These are phyloP conservation scores for Echinops telfairi DNA, from an alignment of 2,113 vertebrate species.

Conservation along the genomic window DNA sequence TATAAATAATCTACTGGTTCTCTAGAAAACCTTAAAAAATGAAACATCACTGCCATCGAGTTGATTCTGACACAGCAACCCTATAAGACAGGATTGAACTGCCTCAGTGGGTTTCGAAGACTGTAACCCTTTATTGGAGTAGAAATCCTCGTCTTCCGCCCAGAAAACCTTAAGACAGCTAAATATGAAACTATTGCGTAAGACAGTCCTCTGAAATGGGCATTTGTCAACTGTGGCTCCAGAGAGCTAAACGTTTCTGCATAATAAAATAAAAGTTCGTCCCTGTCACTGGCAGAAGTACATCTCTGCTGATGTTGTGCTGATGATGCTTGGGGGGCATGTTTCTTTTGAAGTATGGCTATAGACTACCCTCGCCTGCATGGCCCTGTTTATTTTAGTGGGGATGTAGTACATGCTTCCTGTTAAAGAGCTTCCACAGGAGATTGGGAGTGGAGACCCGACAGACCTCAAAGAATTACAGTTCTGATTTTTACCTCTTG, in stretches of 20 bases:
- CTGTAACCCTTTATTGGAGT: no score
- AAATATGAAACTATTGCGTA: background rate
- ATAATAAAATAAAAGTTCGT: conserved; percentile 9
- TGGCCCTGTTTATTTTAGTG: conserved; percentile 50
- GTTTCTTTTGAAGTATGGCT: conserved; percentile 2
- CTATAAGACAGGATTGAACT: no score
- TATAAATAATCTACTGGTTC: no score
- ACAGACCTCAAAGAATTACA: background rate
- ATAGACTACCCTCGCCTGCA: background rate
- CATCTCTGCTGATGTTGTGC: background rate
- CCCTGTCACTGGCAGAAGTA: background rate
- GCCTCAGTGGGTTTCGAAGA: no score
- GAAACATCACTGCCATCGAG: no score
- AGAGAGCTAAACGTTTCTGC: background rate
- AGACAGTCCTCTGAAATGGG: background rate
- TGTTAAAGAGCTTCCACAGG: conserved; percentile 34
- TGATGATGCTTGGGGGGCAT: conserved; percentile 20
- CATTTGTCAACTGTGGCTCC: background rate
- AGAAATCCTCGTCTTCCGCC: no score
- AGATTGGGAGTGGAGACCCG: background rate
- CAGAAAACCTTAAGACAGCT: background rate
- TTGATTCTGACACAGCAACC: no score
- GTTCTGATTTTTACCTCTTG: conserved; percentile 28
- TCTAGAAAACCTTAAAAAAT: no score
- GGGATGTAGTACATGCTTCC: conserved; percentile 12